Evolutionary conservation across 1,140 invertebrate genomes (phyloP), one percentile per base, ranked within the genome.

Genomic region (Trissolcus basalis): DNA sequence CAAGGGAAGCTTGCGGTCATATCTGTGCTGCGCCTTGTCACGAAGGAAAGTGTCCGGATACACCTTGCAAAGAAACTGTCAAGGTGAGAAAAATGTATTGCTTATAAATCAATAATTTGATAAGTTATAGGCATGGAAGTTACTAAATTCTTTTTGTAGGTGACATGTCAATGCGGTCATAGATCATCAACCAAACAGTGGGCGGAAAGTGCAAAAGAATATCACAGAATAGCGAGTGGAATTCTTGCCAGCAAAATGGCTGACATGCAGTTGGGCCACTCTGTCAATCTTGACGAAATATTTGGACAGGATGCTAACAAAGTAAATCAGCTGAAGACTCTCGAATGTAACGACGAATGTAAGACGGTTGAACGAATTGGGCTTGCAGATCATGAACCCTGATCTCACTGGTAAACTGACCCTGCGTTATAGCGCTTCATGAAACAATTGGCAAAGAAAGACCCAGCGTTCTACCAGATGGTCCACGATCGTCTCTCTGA

Each of bases 271-370:
- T 84, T 91, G 5, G 94, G 93, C 0, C 91, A 93, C 58, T 90
- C 91, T 1, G 90, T 95, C 16, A 92, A 95, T 83, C 89, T 93
- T 4, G 89, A 89, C 19, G 91, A 93, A 77, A 89, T 93, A 0
- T 87, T 91, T 19, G 90, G 90, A 2, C 87, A 86, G 74, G 89
- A 55, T 64, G 87, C 77, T 77, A 90, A 82, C 73, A 89, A 78
- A 83, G 85, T 82, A 35, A 87, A 84, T 82, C 86, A 83, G 63
- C 77, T 82, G 84, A 91, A 89, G 87, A 90, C 90, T 9, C 86
- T 99, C 77, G 95, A 98, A 68, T 99, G 97, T 88, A 96, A 96
- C 84, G 95, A 97, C 44, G 96, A 97, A 74, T 99, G 97, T 86
- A 92, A 93, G 51, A 83, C 94, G 45, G 88, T 96, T 27, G 96